A percentile compares a stretch with the other conserved stretches of the same genome.
phyloP scores from a whole-genome alignment of 2,797 vertebrate species.

The Acanthurus lineatus region DNA sequence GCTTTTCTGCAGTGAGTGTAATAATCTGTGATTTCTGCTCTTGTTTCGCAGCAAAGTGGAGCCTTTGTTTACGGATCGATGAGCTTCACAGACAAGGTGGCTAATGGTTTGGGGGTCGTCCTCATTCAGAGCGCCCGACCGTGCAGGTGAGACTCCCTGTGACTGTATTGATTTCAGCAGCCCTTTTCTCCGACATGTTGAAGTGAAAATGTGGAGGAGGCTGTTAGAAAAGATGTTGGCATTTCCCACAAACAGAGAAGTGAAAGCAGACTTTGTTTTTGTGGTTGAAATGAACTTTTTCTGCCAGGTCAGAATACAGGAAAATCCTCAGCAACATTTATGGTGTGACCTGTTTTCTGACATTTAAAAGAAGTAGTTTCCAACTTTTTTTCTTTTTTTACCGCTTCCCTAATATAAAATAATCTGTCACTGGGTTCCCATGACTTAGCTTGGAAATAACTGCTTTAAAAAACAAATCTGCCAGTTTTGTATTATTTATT shows the following conservation, averaged over 20 bases:
- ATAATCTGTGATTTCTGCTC: not conserved
- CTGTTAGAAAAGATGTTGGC: not conserved
- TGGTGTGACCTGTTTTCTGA: not conserved
- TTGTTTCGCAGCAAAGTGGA: conserved; percentile 86
- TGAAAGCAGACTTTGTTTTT: not conserved
- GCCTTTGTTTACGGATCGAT: conserved; percentile 93
- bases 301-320: not conserved
- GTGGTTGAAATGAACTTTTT: not conserved
- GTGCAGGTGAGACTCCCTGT: conserved; percentile 83
- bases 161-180: not conserved
- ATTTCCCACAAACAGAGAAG: not conserved
- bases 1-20: not conserved
- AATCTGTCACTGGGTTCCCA: too few relatives aligned
- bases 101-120: conserved; percentile 91
- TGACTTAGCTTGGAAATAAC: too few relatives aligned
- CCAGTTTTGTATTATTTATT: too few relatives aligned
- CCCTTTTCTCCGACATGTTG: not conserved
- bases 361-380: not conserved
- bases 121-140: conserved; percentile 88
- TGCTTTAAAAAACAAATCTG: too few relatives aligned
- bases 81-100: conserved; percentile 93
- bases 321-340: not conserved
- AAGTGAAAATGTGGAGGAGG: not conserved
- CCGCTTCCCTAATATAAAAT: not conserved
- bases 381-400: not conserved